A percentile compares a stretch with the other conserved stretches of the same genome.
Conservation (phyloP, 2,888 invertebrate genomes). For the Linnaemya tessellans region DNA sequence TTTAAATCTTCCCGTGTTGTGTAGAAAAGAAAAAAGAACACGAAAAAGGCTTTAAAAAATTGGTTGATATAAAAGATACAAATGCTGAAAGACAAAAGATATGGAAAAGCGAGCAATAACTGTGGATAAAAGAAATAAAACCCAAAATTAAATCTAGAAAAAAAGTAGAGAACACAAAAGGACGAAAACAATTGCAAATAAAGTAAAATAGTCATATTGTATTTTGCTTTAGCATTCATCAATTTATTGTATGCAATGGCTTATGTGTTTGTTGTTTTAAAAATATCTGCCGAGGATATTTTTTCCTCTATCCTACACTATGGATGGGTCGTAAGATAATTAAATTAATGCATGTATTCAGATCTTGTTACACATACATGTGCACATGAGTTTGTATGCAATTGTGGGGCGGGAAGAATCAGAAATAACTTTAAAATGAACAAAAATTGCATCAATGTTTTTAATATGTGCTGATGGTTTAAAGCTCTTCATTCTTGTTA, state of each 20-base stretch:
- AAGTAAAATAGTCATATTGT: constrained; percentile 31
- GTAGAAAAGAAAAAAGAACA: constrained; percentile 10
- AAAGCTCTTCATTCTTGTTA: too few species aligned
- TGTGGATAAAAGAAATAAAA: constrained; percentile 21
- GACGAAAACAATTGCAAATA: constrained; percentile 4
- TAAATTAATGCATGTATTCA: too few species aligned
- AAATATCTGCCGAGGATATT: not conserved
- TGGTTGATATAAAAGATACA: constrained; percentile 33
- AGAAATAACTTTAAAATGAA: too few species aligned
- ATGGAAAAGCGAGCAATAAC: not conserved
- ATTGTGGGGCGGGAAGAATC: too few species aligned
- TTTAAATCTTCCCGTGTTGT: not conserved
- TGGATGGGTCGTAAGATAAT: not conserved
- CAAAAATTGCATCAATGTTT: too few species aligned
- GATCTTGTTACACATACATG: too few species aligned
- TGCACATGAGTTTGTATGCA: too few species aligned
- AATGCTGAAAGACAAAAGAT: not conserved
- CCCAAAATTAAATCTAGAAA: not conserved
- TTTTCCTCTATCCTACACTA: not conserved
- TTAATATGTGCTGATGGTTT: too few species aligned
- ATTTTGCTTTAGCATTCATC: constrained; percentile 32
- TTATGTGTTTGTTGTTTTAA: not conserved
- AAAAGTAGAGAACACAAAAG: not conserved
- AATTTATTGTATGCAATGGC: constrained; percentile 21
- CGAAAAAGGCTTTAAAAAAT: constrained; percentile 10